A percentile compares a stretch with the other conserved stretches of the same genome.
Conservation (phyloP, 2,113 vertebrate genomes). For the Hypocryptadius cinnamomeus region DNA sequence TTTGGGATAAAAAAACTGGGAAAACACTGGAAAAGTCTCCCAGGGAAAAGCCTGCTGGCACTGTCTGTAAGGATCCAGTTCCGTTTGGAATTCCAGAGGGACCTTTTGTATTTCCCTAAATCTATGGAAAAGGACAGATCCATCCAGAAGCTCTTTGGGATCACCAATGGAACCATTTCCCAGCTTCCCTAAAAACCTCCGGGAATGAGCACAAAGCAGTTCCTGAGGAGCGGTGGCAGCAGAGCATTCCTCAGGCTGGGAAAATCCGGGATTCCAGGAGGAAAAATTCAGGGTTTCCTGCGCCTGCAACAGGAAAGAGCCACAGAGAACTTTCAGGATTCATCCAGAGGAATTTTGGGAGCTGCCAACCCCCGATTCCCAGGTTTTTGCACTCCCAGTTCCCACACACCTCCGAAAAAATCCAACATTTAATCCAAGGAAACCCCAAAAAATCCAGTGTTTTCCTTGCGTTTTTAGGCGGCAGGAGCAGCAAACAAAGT, state of each 20-base stretch:
- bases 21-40: not conserved
- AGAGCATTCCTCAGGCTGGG: not conserved
- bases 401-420: no score
- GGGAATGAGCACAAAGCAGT: not conserved
- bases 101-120: not conserved
- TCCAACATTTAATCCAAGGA: not conserved
- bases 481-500: rapidly evolving
- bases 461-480: not conserved
- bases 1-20: not conserved
- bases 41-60: not conserved
- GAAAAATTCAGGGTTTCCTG: not conserved
- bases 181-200: not conserved
- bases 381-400: not conserved
- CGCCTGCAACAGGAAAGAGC: not conserved
- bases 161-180: rapidly evolving
- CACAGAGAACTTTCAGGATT: not conserved
- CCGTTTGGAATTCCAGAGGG: not conserved
- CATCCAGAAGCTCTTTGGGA: not conserved
- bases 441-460: rapidly evolving
- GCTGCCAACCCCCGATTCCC: not conserved
- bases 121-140: not conserved
- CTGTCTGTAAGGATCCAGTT: not conserved
- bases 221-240: not conserved
- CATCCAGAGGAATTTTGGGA: not conserved
- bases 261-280: not conserved